Conservation (phyloP, 2,888 invertebrate species). For the Phytoseiulus persimilis region DNA sequence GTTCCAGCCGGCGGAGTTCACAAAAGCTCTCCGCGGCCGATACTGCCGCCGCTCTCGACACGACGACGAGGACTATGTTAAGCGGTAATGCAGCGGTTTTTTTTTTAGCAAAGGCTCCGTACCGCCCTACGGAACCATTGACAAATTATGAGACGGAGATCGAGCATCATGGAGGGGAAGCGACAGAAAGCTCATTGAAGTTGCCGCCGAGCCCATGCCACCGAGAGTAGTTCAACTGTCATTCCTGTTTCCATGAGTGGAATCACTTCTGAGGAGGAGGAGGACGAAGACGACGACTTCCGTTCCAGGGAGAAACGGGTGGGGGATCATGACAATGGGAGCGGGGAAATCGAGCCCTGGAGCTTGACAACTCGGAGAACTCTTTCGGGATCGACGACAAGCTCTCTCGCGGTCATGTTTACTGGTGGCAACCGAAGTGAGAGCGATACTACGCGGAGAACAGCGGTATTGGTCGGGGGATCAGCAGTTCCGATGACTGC, state of each 20-base stretch:
- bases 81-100: not conserved
- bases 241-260: not conserved
- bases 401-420: not conserved
- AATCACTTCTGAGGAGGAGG: not conserved
- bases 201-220: not conserved
- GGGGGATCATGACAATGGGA: not conserved
- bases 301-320: not conserved
- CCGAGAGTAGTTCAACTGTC: not conserved
- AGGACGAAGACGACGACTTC: not conserved
- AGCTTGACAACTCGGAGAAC: not conserved
- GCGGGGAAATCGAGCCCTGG: not conserved
- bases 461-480: not conserved
- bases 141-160: conserved; percentile 5
- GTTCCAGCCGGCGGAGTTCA: not conserved
- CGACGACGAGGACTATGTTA: not conserved
- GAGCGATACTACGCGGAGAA: not conserved
- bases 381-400: not conserved
- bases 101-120: not conserved
- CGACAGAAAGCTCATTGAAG: not conserved
- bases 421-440: not conserved
- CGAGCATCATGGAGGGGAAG: not conserved
- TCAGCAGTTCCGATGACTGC: not conserved
- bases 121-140: not conserved
- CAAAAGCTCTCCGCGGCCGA: not conserved
- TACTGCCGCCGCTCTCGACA: not conserved